Evolutionary conservation across 1,140 invertebrate species (phyloP), one percentile per base, ranked within the genome.

Genomic region (Zaprionus tsacasi): DNA sequence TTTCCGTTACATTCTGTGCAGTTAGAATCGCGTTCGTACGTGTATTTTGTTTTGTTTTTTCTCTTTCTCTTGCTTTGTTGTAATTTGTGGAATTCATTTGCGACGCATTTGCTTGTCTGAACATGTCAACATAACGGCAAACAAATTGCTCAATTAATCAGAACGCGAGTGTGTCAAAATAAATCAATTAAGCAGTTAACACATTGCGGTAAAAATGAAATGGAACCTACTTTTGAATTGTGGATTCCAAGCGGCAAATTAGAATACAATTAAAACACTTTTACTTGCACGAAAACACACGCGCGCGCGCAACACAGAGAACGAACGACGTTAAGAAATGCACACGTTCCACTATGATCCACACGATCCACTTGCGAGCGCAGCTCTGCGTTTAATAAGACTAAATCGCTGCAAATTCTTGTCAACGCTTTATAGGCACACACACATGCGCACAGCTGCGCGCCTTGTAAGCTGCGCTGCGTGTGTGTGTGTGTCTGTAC

Each of bases 331-430:
- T 11, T 33, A 48, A 25, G 21, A 3, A 38, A 38, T 54, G 21
- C 15, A 30, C 57, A 63, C 61, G 11, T 15, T 50, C 45, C 45
- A 50, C 55, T 8, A 21, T 30, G 8, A 38, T 30, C 3, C 27
- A 30, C 45, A 65, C 64, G 61, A 57, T 67, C 40, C 55, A 68
- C 63, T 66, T 38, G 63, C 56, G 61, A 67, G 56, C 74, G 74
- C 48, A 59, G 61, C 69, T 63, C 48, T 57, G 70, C 13, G 67
- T 78, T 76, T 76, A 78, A 70, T 68, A 73, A 87, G 85, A 88
- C 83, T 88, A 88, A 88, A 72, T 73, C 85, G 81, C 80, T 81
- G 77, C 78, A 78, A 89, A 83, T 89, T 80, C 85, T 72, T 89
- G 66, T 60, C 67, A 68, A 33, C 70, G 67, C 76, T 88, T 89